Percentiles rank a stretch among this genome's conserved stretches.
phyloP scores from a whole-genome alignment of 37 sponge, comb jelly and placozoan species.

The Axinella damicornis region DNA sequence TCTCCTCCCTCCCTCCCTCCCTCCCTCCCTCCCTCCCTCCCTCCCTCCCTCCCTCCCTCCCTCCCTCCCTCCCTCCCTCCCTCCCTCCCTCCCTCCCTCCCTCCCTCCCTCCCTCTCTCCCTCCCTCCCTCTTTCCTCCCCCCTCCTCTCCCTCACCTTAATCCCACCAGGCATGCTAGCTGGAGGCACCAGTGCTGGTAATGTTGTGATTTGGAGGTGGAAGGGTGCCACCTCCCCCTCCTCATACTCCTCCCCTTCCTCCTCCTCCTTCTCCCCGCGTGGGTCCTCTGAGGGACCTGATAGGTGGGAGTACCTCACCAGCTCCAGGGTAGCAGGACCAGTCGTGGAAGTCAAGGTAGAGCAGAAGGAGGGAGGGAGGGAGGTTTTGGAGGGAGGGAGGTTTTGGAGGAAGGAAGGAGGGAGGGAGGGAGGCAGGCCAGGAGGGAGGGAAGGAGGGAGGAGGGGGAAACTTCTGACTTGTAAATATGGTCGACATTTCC shows the following conservation, averaged over 20 bases:
- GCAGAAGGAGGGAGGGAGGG: neutral
- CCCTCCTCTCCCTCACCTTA: neutral
- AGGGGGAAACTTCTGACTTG: no score
- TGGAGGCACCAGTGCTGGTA: slow-evolving; percentile 84
- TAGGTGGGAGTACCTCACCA: slow-evolving; percentile 61
- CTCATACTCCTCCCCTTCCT: no score
- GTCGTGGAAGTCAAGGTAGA: slow-evolving; percentile 53
- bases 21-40: no score
- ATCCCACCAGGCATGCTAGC: slow-evolving; percentile 72
- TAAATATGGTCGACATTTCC: no score
- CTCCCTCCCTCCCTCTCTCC: no score
- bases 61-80: no score
- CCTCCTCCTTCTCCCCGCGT: neutral
- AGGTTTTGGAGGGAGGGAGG: neutral
- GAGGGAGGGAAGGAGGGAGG: no score
- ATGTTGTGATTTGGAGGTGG: slow-evolving; percentile 81
- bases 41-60: no score
- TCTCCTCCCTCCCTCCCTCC: no score
- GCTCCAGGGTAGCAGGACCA: slow-evolving; percentile 39
- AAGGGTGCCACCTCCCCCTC: neutral
- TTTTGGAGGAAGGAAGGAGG: neutral
- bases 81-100: no score
- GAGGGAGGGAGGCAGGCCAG: no score
- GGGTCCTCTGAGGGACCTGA: slow-evolving; percentile 14
- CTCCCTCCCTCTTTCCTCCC: neutral